phyloP scores from a whole-genome alignment of 2,888 invertebrate genomes.

The Parnassius apollo region DNA sequence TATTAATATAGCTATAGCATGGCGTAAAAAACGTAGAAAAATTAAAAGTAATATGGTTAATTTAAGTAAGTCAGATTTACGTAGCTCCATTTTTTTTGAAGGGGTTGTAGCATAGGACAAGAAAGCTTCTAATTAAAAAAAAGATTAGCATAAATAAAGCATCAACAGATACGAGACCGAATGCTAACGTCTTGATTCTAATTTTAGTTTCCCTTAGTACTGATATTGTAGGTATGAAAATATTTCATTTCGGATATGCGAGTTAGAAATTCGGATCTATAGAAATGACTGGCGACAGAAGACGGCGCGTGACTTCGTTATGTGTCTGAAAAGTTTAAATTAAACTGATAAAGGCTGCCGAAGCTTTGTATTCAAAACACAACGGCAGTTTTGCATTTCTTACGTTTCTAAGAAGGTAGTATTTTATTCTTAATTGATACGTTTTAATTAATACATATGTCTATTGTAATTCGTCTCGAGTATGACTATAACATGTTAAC shows the following conservation, averaged over 20 bases:
- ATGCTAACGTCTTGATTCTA: neutral
- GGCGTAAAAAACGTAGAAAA: no score
- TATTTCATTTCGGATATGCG: slow-evolving; percentile 12
- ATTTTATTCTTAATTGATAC: no score
- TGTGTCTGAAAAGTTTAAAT: slow-evolving; percentile 34
- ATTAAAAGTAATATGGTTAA: no score
- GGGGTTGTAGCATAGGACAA: no score
- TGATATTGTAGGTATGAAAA: slow-evolving; percentile 5
- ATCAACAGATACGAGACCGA: neutral
- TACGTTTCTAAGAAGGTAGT: neutral
- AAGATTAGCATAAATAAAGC: neutral
- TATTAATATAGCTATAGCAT: no score
- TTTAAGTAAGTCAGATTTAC: no score
- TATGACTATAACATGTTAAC: no score
- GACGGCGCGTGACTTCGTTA: slow-evolving; percentile 29
- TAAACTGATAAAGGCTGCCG: slow-evolving; percentile 22
- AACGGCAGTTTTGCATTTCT: slow-evolving; percentile 4
- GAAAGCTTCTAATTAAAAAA: no score
- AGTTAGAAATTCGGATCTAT: slow-evolving; percentile 14
- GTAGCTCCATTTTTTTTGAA: no score
- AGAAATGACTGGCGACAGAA: slow-evolving; percentile 10
- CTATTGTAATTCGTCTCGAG: no score
- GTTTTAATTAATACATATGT: no score
- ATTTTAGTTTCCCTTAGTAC: slow-evolving; percentile 5
- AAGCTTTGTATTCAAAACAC: slow-evolving; percentile 4